Evolutionary conservation across 1,140 invertebrate genomes (phyloP), one percentile per base, ranked within the genome.

Genomic region (Cecropterus lyciades): DNA sequence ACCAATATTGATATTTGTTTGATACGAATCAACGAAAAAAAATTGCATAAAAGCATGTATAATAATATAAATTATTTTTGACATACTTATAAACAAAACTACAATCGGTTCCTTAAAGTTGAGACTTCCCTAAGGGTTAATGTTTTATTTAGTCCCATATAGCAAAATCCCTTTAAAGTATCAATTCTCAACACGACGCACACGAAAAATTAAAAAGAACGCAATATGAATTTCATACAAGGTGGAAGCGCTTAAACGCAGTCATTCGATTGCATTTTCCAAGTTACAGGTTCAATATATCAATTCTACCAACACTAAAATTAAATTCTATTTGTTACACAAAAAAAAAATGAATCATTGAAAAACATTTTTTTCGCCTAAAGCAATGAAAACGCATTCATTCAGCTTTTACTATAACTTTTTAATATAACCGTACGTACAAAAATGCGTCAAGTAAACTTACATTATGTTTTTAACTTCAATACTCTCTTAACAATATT

Each of bases 381-480:
- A 45, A 59, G n/a, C n/a, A n/a, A n/a, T n/a, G n/a, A n/a, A n/a
- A n/a, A n/a, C n/a, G n/a, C n/a, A n/a, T n/a, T n/a, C n/a, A n/a
- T n/a, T n/a, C n/a, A n/a, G n/a, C n/a, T n/a, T n/a, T n/a, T n/a
- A n/a, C n/a, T n/a, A n/a, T n/a, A n/a, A n/a, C n/a, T n/a, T n/a
- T n/a, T n/a, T n/a, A 15, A 59, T 59, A 59, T 15, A 13, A 59
- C 40, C 17, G 20, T 27, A 45, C 17, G n/a, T n/a, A 45, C 15
- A 57, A 10, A 46, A 59, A 24, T 17, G 56, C 24, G 24, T 59
- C 24, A 10, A 59, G 13, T 59, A 59, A 59, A 59, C 56, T 48
- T 48, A 59, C 55, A 59, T 45, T 43, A 57, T 42, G 56, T 59
- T 45, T 60, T 59, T 46, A 46, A 48, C 30, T 40, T 11, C 14